Evolutionary conservation across 2,113 vertebrate species (phyloP), one percentile per base, ranked within the genome.

Genomic region (Paraplagusia blochii): DNA sequence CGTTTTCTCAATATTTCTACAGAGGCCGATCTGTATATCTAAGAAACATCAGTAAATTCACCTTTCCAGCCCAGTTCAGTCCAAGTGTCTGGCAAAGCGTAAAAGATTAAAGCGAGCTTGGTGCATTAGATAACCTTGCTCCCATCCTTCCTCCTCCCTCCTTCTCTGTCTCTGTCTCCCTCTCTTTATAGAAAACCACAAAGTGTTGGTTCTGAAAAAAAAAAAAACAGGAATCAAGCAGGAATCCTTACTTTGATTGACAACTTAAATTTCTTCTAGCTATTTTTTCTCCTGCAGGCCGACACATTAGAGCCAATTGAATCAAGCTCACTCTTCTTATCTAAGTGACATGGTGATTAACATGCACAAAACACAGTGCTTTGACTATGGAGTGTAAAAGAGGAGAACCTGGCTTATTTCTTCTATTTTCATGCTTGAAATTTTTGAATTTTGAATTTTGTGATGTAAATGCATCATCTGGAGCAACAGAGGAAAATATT

Each of bases 1-100:
- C 55, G 56, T 0, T 35, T 63, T 59, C 72, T 72, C 66, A 77
- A 79, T 77, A 81, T 81, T 76, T 74, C 67, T 80, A 54, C 57
- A 59, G n/a, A 48, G 60, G 71, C 69, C 66, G 16, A 13, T 18
- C 6, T 51, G 56, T 47, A 74, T 63, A 77, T 54, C 76, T 63
- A 66, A 10, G 76, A 81, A 82, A 81, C 83, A 63, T 53, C 65
- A 54, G 53, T 2, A 29, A 51, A 43, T 44, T 49, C 44, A 57
- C 53, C 57, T 69, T 58, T 53, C 0, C 44, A 5, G 48, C 14
- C 43, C 61, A 3, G 54, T 44, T 12, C 63, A 15, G 45, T 11
- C n/a, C 60, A 53, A 74, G 74, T 58, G 83, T 80, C 66, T 64
- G 69, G 83, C 74, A 67, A 72, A 70, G 50, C 19, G 47, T 42